phyloP scores from a whole-genome alignment of 1,140 invertebrate genomes.

The Periplaneta americana region DNA sequence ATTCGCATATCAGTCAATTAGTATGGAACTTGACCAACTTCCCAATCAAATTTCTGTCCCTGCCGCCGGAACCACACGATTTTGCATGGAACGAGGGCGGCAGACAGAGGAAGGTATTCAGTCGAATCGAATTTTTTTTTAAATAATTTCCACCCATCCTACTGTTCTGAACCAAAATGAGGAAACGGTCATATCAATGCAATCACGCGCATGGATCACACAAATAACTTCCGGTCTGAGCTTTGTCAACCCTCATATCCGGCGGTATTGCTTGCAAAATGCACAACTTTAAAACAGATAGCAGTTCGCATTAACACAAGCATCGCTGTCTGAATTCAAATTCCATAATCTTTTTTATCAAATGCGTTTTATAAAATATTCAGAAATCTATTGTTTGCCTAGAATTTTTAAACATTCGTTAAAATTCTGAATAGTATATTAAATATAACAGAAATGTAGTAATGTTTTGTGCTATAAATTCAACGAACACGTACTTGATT shows the following conservation, averaged over 20 bases:
- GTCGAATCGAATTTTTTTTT: neutral
- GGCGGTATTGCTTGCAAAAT: neutral
- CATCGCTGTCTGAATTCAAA: too few species aligned
- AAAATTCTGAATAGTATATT: too few species aligned
- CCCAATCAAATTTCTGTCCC: neutral
- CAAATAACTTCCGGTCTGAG: neutral
- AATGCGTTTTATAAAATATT: too few species aligned
- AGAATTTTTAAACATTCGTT: too few species aligned
- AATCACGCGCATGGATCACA: neutral
- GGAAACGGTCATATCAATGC: neutral
- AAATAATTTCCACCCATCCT: neutral
- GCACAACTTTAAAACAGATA: too few species aligned
- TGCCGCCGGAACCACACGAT: neutral
- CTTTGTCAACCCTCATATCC: neutral
- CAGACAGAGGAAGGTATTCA: neutral
- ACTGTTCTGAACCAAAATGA: neutral
- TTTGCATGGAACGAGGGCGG: neutral
- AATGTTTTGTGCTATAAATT: too few species aligned
- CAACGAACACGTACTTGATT: too few species aligned
- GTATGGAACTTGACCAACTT: neutral
- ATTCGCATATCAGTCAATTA: neutral
- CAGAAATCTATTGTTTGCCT: too few species aligned
- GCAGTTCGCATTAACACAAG: too few species aligned
- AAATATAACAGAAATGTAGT: too few species aligned
- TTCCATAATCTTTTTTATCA: too few species aligned